Evolutionary conservation across 2,888 invertebrate species (phyloP), one percentile per base, ranked within the genome.

Genomic region (Xanthorhoe designata): DNA sequence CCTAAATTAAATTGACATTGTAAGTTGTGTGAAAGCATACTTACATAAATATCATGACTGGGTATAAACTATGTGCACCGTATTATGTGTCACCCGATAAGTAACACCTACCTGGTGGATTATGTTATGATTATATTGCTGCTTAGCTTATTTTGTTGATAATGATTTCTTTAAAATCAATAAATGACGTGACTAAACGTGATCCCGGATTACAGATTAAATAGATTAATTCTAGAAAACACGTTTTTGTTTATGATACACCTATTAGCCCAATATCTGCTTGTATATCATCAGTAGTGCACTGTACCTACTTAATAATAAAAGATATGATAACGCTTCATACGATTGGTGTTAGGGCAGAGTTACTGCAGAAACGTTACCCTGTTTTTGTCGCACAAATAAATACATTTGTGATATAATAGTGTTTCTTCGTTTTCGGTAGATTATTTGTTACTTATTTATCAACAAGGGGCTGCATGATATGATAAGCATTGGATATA

Each of bases 401-500:
- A 24, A n/a, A 3, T 24, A 24, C 24, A 24, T 24, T 24, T 24
- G 0, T 7, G 32, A 32, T 7, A 7, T 32, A 32, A 32, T 6
- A 3, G 6, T 32, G 0, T 6, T 32, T 32, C 32, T 32, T 24
- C 24, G 24, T 24, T 32, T 32, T 32, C 32, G 32, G 8, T 32
- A 32, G 4, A 32, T 32, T 32, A 7, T 7, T 32, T 32, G 32
- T 32, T 1, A 32, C 24, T 32, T 32, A 32, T 32, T 6, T 32
- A 32, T 32, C 32, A 32, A 32, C 7, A 5, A 32, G 32, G 32
- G 32, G 7, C 13, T 42, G 38, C 38, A 42, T 32, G 55, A 61
- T 55, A 42, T 32, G 55, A 61, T 55, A 56, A 60, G 61, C 24
- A 8, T 50, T 32, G 17, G 29, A 32, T 57, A 57, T 49, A 29